Base-by-base conservation (phyloP, 1,140 invertebrate genomes). In the Planococcus citri region DNA sequence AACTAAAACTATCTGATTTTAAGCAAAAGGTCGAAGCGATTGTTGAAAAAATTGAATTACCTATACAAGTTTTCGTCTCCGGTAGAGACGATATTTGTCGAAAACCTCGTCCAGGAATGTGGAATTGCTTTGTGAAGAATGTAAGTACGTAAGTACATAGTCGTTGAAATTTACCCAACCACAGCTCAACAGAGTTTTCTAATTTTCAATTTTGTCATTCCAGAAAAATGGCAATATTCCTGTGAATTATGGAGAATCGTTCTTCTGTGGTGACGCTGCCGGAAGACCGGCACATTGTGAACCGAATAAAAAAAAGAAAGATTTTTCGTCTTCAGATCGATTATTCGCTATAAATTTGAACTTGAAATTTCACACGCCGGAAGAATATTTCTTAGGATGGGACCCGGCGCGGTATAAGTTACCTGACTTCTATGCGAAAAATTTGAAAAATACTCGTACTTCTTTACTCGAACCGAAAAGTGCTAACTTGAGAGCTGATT, bases 221-320 rank as follows among this genome's bases (percentile, higher is more conserved):
- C n/a, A 90, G 83, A 86, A 85, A 76, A 96, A 96, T 79, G 86
- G 86, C 73, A 81, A 81, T 12, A 74, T 95, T 9, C 9, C 74
- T 27, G 82, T 97, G 25, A 83, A 91, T 71, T 79, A 84, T 72
- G 74, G 79, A 8, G 77, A 85, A 9, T 88, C 87, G 71, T 90
- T 97, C 77, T 98, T 88, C 78, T 88, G 94, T 74, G 95, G 95
- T 41, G 94, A 97, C 84, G 94, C 94, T 27, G 94, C 94, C 69
- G 92, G 94, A 1, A 81, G 94, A 72, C 80, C 82, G 27, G 85
- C 84, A 68, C 85, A 84, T 74, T 88, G 88, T 84, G 82, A 80
- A 0, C 84, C 84, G 1, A 87, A 87, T 68, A 88, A 84, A 74
- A 92, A 92, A 74, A 71, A 71, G 68, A 97, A 97, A 79, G 96